phyloP scores from a whole-genome alignment of 2,888 invertebrate species.

The Apodemia mormo region DNA sequence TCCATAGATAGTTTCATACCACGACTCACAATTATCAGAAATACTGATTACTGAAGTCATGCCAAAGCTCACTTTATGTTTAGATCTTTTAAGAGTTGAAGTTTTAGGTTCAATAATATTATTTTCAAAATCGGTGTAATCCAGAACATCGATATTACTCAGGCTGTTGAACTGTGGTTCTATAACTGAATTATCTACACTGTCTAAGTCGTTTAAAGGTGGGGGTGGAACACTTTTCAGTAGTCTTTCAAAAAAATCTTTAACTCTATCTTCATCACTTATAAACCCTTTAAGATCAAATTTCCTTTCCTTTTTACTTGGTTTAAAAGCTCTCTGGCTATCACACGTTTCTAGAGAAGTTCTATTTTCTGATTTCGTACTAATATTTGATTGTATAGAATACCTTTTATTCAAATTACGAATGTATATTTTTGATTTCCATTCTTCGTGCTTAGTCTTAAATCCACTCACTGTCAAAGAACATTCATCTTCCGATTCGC shows the following conservation, averaged over 20 bases:
- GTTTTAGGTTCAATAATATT: constrained; percentile 48
- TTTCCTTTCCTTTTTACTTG: background rate
- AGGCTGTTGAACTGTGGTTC: constrained; percentile 43
- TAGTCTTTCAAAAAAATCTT: constrained; percentile 59
- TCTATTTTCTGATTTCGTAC: constrained; percentile 37
- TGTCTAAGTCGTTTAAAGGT: constrained; percentile 48
- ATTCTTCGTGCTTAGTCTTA: constrained; percentile 59
- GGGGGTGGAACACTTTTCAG: constrained; percentile 64
- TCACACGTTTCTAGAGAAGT: constrained; percentile 11
- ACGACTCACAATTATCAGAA: constrained; percentile 49
- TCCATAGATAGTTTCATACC: constrained; percentile 70
- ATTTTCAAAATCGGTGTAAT: constrained; percentile 61
- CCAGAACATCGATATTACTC: constrained; percentile 55
- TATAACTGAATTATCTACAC: constrained; percentile 39
- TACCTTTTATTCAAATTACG: constrained; percentile 53
- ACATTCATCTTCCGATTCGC: constrained; percentile 73
- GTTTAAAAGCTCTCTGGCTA: background rate
- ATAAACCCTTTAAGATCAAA: constrained; percentile 9
- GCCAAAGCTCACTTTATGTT: constrained; percentile 54
- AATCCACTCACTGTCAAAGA: constrained; percentile 64
- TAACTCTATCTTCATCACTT: constrained; percentile 52
- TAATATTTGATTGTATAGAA: constrained; percentile 47
- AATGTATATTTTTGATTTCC: constrained; percentile 63
- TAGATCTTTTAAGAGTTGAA: constrained; percentile 59
- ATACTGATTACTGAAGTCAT: constrained; percentile 41